Percentiles rank a stretch among this genome's conserved stretches.
These are phyloP conservation scores for Sterna hirundo DNA, from an alignment of 2,113 vertebrate genomes.

Conservation along the genomic window DNA sequence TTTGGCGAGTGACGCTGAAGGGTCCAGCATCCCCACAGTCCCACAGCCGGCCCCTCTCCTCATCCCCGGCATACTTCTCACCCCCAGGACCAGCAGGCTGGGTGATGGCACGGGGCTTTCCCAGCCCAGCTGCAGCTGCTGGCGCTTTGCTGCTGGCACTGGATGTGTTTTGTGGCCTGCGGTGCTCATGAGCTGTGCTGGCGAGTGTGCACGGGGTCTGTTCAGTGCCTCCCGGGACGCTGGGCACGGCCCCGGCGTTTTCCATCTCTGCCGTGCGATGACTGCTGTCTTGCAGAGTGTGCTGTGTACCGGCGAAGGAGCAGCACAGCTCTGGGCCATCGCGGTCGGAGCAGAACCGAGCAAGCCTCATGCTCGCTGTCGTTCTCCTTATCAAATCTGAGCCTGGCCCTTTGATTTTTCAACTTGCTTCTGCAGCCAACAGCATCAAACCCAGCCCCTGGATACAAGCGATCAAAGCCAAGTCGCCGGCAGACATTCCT, in stretches of 20 bases:
- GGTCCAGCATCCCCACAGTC: background rate
- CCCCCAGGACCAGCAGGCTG: background rate
- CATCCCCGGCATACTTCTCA: rapidly evolving
- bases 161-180: rapidly evolving
- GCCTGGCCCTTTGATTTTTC: background rate
- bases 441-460: background rate
- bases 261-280: background rate
- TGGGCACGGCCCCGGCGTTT: rapidly evolving
- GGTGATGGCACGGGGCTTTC: background rate
- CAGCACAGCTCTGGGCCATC: background rate
- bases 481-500: constrained; percentile 37
- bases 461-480: background rate
- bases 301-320: background rate
- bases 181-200: background rate
- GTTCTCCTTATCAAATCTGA: background rate
- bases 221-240: background rate
- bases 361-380: background rate
- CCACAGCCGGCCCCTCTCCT: background rate
- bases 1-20: background rate
- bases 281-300: background rate
- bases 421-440: background rate
- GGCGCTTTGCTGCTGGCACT: background rate
- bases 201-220: rapidly evolving
- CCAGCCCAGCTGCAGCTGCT: background rate
- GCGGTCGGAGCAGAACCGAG: rapidly evolving